Percentiles rank a stretch among this genome's conserved stretches.
These are phyloP conservation scores for Macropus fuliginosus DNA, from an alignment of 2,797 vertebrate genomes.

Conservation along the genomic window DNA sequence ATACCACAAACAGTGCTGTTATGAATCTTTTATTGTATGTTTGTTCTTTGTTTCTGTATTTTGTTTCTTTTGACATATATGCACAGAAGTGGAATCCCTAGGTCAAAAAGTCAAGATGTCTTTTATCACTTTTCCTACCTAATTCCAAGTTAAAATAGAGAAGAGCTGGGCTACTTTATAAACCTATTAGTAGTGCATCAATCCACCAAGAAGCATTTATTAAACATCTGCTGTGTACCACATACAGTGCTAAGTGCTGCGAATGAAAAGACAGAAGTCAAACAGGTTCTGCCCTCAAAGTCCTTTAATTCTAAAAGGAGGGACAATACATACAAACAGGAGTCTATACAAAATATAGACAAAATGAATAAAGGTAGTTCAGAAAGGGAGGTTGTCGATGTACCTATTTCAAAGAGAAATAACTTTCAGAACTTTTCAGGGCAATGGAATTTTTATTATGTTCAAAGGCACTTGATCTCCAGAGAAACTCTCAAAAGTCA, in stretches of 20 bases:
- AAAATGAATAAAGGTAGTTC: not conserved
- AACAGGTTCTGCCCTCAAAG: not conserved
- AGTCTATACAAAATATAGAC: not conserved
- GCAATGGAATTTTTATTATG: not conserved
- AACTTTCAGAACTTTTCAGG: not conserved
- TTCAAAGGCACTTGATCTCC: not conserved
- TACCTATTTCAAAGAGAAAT: not conserved
- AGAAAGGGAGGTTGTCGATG: not conserved
- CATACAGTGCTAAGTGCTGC: not conserved
- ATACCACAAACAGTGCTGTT: not conserved
- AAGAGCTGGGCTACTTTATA: not conserved
- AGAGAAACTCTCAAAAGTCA: not conserved
- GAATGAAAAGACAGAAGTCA: not conserved
- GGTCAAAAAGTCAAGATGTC: not conserved
- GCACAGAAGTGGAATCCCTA: not conserved
- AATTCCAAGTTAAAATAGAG: not conserved
- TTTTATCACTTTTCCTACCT: not conserved
- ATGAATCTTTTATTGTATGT: not conserved
- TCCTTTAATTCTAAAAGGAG: not conserved
- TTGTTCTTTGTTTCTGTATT: not conserved
- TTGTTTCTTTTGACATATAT: not conserved
- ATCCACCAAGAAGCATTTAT: not conserved
- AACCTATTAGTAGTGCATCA: not conserved
- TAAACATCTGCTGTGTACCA: not conserved
- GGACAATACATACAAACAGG: not conserved